Evolutionary conservation across 2,888 invertebrate genomes (phyloP).

Genomic region (Pristionchus mayeri): DNA sequence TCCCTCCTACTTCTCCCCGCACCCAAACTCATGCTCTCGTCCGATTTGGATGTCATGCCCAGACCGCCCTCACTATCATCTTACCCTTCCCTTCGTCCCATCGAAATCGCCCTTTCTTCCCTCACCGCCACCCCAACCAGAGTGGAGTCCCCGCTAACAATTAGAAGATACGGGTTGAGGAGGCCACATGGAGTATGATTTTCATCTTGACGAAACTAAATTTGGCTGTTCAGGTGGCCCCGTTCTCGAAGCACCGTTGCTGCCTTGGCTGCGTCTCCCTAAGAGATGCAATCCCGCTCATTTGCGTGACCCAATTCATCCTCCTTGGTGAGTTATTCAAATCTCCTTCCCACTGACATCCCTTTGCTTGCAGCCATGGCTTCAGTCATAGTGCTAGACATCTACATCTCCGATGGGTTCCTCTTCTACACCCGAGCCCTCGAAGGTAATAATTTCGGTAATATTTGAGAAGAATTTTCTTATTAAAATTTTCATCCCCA

Average conservation of each 20-base stretch:
- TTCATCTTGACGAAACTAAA: not conserved
- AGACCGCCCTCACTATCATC: too few relatives aligned
- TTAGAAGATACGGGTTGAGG: not conserved
- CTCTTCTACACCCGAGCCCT: slow-evolving; percentile 59
- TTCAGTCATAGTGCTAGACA: slow-evolving; percentile 56
- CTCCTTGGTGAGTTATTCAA: slow-evolving; percentile 50
- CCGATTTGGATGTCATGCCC: too few relatives aligned
- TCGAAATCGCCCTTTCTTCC: slow-evolving; percentile 6
- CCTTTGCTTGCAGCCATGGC: slow-evolving; percentile 53
- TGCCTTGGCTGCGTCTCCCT: slow-evolving; percentile 63
- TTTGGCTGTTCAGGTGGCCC: slow-evolving; percentile 55
- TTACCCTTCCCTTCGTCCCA: too few relatives aligned
- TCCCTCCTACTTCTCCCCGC: not conserved
- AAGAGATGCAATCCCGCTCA: slow-evolving; percentile 60
- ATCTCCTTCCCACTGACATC: not conserved
- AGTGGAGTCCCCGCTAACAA: not conserved
- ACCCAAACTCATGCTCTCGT: too few relatives aligned
- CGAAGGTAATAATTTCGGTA: slow-evolving; percentile 53
- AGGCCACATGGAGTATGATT: not conserved
- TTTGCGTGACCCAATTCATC: slow-evolving; percentile 59
- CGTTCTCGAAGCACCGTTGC: slow-evolving; percentile 61
- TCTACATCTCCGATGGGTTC: slow-evolving; percentile 59
- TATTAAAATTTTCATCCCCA: too few relatives aligned
- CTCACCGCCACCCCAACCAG: not conserved
- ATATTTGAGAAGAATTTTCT: too few relatives aligned